Conservation (phyloP, 2,888 invertebrate species). For the Diarsia brunnea region DNA sequence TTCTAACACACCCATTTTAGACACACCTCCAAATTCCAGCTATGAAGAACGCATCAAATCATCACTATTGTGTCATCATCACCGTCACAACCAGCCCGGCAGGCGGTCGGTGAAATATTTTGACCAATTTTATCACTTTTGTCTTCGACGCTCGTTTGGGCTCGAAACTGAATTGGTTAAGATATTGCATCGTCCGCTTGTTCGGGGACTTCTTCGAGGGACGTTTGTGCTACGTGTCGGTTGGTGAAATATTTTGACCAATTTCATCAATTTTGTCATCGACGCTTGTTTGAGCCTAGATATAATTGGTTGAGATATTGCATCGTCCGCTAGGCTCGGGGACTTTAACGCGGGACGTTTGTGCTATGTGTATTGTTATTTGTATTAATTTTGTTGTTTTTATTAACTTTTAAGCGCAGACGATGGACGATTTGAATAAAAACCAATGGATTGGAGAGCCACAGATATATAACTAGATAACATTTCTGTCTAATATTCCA, state of each 20-base stretch:
- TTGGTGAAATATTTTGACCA: conserved; percentile 90
- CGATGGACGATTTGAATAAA: too few relatives aligned
- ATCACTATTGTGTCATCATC: conserved; percentile 6
- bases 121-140: conserved; percentile 87
- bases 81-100: conserved; percentile 72
- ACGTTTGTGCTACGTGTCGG: conserved; percentile 64
- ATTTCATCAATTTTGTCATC: conserved; percentile 80
- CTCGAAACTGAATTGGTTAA: conserved; percentile 88
- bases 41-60: conserved; percentile 9
- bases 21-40: neutral
- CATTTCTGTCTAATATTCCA: too few relatives aligned
- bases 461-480: too few relatives aligned
- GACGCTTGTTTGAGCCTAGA: conserved; percentile 63
- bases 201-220: conserved; percentile 79
- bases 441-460: too few relatives aligned
- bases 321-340: conserved; percentile 87
- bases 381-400: too few relatives aligned
- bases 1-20: neutral
- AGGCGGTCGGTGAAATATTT: conserved; percentile 90
- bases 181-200: conserved; percentile 90
- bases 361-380: neutral
- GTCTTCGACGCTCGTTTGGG: conserved; percentile 63
- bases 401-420: too few relatives aligned
- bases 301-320: conserved; percentile 91
- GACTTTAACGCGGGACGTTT: conserved; percentile 73